Evolutionary conservation across 2,113 vertebrate species (phyloP).

Genomic region (Trachemys scripta): DNA sequence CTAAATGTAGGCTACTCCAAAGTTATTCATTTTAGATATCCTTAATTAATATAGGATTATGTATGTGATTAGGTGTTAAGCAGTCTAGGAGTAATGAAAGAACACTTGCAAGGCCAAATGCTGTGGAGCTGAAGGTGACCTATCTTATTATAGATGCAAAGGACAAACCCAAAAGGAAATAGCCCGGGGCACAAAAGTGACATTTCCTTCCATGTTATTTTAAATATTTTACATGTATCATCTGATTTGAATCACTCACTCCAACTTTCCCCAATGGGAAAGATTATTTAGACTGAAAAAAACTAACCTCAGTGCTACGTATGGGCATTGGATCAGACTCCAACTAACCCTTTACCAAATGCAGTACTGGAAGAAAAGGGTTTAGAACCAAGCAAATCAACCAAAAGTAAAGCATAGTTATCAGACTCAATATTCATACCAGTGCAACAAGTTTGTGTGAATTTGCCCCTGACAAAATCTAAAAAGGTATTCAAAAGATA

Average conservation of each 20-base stretch:
- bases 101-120: not conserved
- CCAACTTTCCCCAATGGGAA: not conserved
- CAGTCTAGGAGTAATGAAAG: not conserved
- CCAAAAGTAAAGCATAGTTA: not conserved
- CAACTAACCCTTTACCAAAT: not conserved
- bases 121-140: not conserved
- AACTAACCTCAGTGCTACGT: not conserved
- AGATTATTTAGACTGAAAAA: not conserved
- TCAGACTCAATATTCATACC: not conserved
- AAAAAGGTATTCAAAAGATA: not conserved
- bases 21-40: not conserved
- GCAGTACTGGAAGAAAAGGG: not conserved
- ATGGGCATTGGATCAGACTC: not conserved
- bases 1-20: accelerated
- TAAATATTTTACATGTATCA: not conserved
- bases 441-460: not conserved
- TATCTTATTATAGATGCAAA: not conserved
- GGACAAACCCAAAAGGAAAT: not conserved
- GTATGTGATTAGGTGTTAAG: not conserved
- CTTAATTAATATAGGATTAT: constrained; percentile 53
- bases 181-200: not conserved
- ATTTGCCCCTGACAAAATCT: not conserved
- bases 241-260: not conserved
- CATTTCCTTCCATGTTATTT: not conserved
- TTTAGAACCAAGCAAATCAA: not conserved